phyloP scores from a whole-genome alignment of 1,140 invertebrate species.

The Lanistes nyassanus region DNA sequence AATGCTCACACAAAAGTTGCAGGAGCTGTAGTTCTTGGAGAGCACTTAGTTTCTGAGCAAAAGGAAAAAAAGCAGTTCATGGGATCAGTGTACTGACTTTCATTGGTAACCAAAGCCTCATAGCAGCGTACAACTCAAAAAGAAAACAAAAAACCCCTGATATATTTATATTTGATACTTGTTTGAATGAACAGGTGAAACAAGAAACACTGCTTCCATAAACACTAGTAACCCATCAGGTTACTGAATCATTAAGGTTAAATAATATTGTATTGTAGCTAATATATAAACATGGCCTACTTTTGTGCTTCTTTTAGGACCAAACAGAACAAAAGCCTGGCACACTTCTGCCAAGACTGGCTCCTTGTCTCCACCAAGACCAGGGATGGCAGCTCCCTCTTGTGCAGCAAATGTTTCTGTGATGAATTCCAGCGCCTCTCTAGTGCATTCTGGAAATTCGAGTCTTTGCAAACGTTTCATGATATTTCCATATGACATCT shows the following conservation, averaged over 20 bases:
- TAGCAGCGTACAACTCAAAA: background rate
- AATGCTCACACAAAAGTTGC: conserved; percentile 54
- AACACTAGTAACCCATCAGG: too few species aligned
- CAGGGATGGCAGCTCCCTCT: conserved; percentile 48
- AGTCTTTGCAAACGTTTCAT: conserved; percentile 46
- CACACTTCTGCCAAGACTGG: conserved; percentile 51
- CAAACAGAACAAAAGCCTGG: conserved; percentile 54
- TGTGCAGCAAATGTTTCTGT: conserved; percentile 41
- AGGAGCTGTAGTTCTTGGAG: conserved; percentile 57
- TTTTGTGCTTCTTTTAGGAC: conserved; percentile 36
- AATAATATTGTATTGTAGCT: too few species aligned
- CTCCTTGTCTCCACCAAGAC: conserved; percentile 42
- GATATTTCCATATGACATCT: background rate
- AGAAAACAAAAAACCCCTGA: background rate
- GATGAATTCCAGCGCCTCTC: conserved; percentile 51
- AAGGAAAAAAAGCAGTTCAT: background rate
- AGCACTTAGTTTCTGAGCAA: conserved; percentile 50
- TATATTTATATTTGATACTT: background rate
- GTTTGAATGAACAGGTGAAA: background rate
- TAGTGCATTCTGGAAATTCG: conserved; percentile 56
- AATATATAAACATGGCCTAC: conserved; percentile 16
- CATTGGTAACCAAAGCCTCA: background rate
- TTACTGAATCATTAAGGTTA: too few species aligned
- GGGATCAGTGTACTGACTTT: background rate
- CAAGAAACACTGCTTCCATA: too few species aligned